Evolutionary conservation across 2,888 invertebrate species (phyloP), one percentile per base, ranked within the genome.

Genomic region (Cephonodes hylas): DNA sequence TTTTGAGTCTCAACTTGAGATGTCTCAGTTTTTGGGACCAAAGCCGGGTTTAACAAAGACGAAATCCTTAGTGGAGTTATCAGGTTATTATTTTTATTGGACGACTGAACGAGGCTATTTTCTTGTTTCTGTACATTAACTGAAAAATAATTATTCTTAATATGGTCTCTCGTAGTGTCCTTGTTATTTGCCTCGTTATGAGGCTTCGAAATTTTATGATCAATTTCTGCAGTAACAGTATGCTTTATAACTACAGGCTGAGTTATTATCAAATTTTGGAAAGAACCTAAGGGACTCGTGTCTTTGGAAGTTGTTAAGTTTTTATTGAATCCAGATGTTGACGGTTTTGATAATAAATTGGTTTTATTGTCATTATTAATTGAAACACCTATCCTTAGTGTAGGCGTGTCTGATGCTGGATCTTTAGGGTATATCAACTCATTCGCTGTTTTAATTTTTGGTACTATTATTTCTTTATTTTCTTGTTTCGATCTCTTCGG

Each of bases 401-500:
- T 91, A 22, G 90, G 84, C 13, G 84, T 81, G 76, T 91, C 91
- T 27, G 75, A 76, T 31, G 68, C 48, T 56, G 42, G 64, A 56
- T 64, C 60, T 58, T 69, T 66, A 64, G 27, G 64, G 66, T 71
- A 15, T 13, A 60, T 57, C 64, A 53, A 62, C 23, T 62, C 23
- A 44, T 7, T 18, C 34, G 18, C 42, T 60, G 53, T 60, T 48
- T 34, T 63, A 61, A 68, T 72, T 27, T 27, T 63, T 58, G 65
- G 64, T 15, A 18, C 42, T 58, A 61, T 56, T 18, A 66, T 64
- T 45, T 66, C 68, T 23, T 64, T 48, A 3, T 53, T 64, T 60
- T 77, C 87, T 34, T 86, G 83, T 68, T 93, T 93, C 23, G 93
- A 80, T 70, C 93, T 93, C 75, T 94, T 95, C 0, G 95, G 95